Conservation (phyloP, 2,888 invertebrate species). For the Cantharis nigra region DNA sequence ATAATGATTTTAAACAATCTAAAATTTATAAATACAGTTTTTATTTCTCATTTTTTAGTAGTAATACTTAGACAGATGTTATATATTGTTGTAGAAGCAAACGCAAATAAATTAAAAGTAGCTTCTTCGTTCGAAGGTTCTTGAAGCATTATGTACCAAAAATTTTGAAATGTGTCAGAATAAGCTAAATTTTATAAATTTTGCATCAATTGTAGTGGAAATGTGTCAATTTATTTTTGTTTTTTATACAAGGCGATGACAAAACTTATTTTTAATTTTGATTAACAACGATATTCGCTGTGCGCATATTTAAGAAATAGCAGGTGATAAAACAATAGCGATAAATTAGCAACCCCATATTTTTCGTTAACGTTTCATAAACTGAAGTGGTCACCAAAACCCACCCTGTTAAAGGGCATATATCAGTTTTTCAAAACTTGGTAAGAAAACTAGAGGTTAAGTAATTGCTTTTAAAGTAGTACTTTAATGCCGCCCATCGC, state of each 20-base stretch:
- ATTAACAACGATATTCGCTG: too few relatives aligned
- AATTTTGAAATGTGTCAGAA: constrained; percentile 4
- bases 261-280: too few relatives aligned
- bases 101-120: not conserved
- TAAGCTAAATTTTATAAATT: not conserved
- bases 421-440: too few relatives aligned
- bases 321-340: too few relatives aligned
- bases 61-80: not conserved
- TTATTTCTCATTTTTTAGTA: not conserved
- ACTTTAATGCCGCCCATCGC: too few relatives aligned
- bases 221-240: not conserved
- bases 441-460: too few relatives aligned
- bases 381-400: too few relatives aligned
- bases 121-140: not conserved
- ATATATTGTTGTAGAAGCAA: not conserved
- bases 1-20: not conserved
- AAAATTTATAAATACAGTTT: not conserved
- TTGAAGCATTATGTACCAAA: not conserved
- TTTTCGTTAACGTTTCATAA: too few relatives aligned
- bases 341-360: too few relatives aligned
- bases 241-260: not conserved
- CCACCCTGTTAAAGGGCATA: too few relatives aligned
- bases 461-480: too few relatives aligned
- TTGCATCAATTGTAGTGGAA: not conserved
- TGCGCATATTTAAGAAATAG: too few relatives aligned